Evolutionary conservation across 2,113 vertebrate genomes (phyloP).

Genomic region (Lepus europaeus): DNA sequence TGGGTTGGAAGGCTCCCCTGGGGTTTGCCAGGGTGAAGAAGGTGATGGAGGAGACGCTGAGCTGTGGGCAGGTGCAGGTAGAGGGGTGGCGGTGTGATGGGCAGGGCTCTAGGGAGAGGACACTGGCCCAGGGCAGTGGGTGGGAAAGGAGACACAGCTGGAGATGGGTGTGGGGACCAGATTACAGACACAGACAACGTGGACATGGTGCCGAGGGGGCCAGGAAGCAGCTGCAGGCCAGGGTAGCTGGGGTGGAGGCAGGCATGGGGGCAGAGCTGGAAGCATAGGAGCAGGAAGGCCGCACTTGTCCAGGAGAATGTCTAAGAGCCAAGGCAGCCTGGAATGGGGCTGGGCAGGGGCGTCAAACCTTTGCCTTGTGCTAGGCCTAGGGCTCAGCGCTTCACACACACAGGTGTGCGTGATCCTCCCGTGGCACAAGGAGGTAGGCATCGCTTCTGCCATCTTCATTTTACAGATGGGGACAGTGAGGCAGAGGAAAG

Average conservation of each 20-base stretch:
- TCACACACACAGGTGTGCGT: background rate
- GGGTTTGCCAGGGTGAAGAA: background rate
- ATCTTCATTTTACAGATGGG: background rate
- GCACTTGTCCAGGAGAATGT: background rate
- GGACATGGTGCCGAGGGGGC: background rate
- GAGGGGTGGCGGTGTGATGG: background rate
- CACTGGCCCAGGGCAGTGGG: background rate
- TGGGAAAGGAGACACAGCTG: accelerated
- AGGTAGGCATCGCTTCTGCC: background rate
- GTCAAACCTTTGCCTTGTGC: too few relatives aligned
- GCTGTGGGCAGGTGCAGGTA: background rate
- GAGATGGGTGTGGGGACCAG: accelerated
- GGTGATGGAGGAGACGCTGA: background rate
- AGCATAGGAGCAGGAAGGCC: background rate
- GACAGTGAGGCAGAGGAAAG: background rate
- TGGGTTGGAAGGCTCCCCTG: background rate
- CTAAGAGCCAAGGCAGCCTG: accelerated
- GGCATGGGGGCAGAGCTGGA: background rate
- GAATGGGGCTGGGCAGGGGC: too few relatives aligned
- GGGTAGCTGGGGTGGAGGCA: too few relatives aligned
- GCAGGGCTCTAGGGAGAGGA: background rate
- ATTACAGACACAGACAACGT: background rate
- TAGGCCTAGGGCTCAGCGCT: too few relatives aligned
- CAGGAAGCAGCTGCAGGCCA: background rate
- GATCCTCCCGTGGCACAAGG: background rate